Percentiles rank a stretch among this genome's conserved stretches.
Evolutionary conservation across 2,797 vertebrate genomes (phyloP).

Genomic region (Microchirus variegatus): DNA sequence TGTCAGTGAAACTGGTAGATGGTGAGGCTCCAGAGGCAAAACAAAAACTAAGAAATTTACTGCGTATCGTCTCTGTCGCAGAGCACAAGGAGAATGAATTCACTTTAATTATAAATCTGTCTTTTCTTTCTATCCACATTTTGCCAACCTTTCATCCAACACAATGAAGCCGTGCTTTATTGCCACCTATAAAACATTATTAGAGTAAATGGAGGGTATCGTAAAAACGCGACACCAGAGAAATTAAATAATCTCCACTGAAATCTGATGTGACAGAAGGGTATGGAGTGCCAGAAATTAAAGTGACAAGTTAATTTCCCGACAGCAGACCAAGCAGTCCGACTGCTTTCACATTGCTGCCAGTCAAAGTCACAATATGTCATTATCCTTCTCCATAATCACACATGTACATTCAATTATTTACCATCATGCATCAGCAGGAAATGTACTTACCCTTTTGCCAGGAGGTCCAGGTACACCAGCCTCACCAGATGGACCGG

Average conservation of each 20-base stretch:
- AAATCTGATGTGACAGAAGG: conserved; percentile 43
- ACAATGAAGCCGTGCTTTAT: conserved; percentile 39
- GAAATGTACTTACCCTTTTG: conserved; percentile 89
- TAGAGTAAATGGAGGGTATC: conserved; percentile 44
- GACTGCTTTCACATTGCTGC: conserved; percentile 49
- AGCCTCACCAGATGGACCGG: conserved; percentile 97
- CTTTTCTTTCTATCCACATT: background rate
- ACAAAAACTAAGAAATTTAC: conserved; percentile 1
- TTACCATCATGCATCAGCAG: conserved; percentile 16
- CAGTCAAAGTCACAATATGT: conserved; percentile 49
- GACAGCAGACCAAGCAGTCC: conserved; percentile 38
- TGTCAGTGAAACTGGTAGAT: conserved; percentile 1
- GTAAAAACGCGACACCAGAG: conserved; percentile 28
- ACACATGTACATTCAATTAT: conserved; percentile 35
- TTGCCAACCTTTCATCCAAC: conserved; percentile 17
- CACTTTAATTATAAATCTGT: conserved; percentile 7
- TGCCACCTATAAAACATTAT: conserved; percentile 51
- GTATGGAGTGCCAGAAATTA: conserved; percentile 24
- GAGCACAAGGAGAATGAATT: conserved; percentile 3
- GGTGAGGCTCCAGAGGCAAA: no score
- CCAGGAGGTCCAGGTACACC: conserved; percentile 97
- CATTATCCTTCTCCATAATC: conserved; percentile 60
- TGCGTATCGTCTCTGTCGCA: conserved; percentile 12
- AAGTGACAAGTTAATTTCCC: conserved; percentile 68
- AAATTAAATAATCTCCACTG: conserved; percentile 48